Evolutionary conservation across 2,888 invertebrate species (phyloP).

Genomic region (Drosophila bunnanda): DNA sequence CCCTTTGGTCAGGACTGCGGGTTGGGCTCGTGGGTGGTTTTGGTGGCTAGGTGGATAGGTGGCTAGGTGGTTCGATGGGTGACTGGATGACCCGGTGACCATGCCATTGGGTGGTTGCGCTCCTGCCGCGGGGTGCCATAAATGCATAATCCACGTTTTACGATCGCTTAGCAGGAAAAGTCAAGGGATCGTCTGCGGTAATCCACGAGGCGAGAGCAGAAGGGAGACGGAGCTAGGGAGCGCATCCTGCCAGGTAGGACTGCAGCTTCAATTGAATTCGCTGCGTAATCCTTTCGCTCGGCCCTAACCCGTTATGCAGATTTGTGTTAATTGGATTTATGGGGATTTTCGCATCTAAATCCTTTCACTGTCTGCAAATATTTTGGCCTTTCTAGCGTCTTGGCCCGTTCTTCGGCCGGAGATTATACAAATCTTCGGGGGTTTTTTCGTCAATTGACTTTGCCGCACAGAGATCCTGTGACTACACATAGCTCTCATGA

Average conservation of each 20-base stretch:
- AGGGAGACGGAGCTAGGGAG: not conserved
- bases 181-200: constrained; percentile 80
- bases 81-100: constrained; percentile 22
- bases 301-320: constrained; percentile 67
- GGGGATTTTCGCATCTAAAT: constrained; percentile 77
- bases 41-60: constrained; percentile 19
- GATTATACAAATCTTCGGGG: constrained; percentile 58
- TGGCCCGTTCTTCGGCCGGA: constrained; percentile 28
- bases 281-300: constrained; percentile 24
- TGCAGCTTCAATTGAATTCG: constrained; percentile 57
- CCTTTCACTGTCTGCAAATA: constrained; percentile 81
- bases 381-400: constrained; percentile 68
- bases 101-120: constrained; percentile 40
- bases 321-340: constrained; percentile 83
- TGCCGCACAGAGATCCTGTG: not conserved
- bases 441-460: constrained; percentile 79
- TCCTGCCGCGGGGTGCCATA: constrained; percentile 59
- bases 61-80: constrained; percentile 10
- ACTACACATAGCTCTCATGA: not conserved
- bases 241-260: constrained; percentile 11
- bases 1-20: constrained; percentile 25
- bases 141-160: constrained; percentile 78
- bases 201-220: constrained; percentile 57
- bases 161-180: constrained; percentile 82
- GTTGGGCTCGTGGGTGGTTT: constrained; percentile 39